These are phyloP conservation scores for Triplophysa siluroides DNA, from an alignment of 2,113 vertebrate genomes.

Conservation along the genomic window DNA sequence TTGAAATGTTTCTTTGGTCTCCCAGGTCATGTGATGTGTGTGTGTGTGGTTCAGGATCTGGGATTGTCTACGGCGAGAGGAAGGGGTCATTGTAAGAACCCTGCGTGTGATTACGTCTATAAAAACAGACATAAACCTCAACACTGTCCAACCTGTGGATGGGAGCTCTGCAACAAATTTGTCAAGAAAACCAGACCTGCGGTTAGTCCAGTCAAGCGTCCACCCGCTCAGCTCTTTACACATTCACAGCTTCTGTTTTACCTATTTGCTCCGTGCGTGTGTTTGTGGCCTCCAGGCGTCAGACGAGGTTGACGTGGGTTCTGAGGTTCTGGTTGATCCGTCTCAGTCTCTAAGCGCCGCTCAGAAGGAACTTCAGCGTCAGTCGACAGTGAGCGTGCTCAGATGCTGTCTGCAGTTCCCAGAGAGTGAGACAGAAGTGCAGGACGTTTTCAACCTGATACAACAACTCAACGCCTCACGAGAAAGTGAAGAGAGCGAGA, in stretches of 20 bases:
- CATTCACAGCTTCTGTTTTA: not conserved
- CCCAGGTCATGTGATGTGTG: not conserved
- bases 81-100: slow-evolving; percentile 93
- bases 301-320: slow-evolving; percentile 29
- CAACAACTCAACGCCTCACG: slow-evolving; percentile 85
- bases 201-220: slow-evolving; percentile 62
- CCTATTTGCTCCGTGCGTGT: too few species aligned
- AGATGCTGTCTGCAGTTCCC: slow-evolving; percentile 88
- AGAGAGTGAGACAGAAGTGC: slow-evolving; percentile 88
- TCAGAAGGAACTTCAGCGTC: slow-evolving; percentile 88
- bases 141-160: slow-evolving; percentile 90
- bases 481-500: not conserved
- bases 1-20: not conserved
- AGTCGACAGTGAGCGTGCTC: slow-evolving; percentile 88
- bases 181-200: slow-evolving; percentile 75
- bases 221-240: not conserved
- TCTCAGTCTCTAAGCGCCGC: slow-evolving; percentile 75
- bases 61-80: slow-evolving; percentile 94
- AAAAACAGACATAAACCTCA: slow-evolving; percentile 96
- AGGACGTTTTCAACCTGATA: slow-evolving; percentile 86
- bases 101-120: slow-evolving; percentile 89
- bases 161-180: slow-evolving; percentile 83
- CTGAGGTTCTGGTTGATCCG: slow-evolving; percentile 70
- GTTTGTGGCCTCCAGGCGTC: slow-evolving; percentile 25
- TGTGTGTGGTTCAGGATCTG: slow-evolving; percentile 79